Base-by-base conservation (phyloP, 2,113 vertebrate species). In the Nannobrachium achirus region DNA sequence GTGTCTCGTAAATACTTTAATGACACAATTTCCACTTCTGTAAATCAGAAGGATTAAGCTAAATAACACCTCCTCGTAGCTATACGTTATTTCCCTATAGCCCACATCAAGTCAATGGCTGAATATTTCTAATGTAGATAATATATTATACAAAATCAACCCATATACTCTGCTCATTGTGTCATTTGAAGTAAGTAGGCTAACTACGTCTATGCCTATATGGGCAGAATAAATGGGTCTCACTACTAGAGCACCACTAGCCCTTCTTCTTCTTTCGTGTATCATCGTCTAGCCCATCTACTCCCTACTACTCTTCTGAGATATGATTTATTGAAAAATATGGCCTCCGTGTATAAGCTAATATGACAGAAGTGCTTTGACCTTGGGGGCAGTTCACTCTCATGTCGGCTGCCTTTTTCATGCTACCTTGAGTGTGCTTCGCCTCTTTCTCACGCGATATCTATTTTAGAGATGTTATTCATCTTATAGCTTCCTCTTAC, bases 291-390 rank as follows among this genome's bases (percentile, higher is more conserved):
- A n/a, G n/a, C 67, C 52, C 3, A 15, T 42, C 56, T 19, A 20
- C 77, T 81, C 55, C 20, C 66, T 63, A 75, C 18, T 9, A 14
- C 62, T 66, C 76, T 82, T 79, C 74, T 58, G 71, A 75, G 72
- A 4, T 75, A 88, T 86, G 73, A 87, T 89, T 88, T 89, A 89
- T 88, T 89, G 67, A 89, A 83, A 87, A 74, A 88, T 81, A 78
- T 75, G 75, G 76, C 67, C 61, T 63, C 64, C 48, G 72, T 65
- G 63, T 81, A 75, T 80, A 82, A 89, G 87, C 82, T 83, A 88
- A 84, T 81, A 84, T 71, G 80, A 79, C 80, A 89, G 85, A 89
- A 86, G 87, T 81, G 84, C 87, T 86, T 85, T 87, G 86, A 90
- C 89, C 86, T 85, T 50, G 49, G 69, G 82, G 75, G 73, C 60